Percentiles rank a stretch among this genome's conserved stretches.
phyloP scores from a whole-genome alignment of 2,888 invertebrate genomes.

The Allacma fusca region DNA sequence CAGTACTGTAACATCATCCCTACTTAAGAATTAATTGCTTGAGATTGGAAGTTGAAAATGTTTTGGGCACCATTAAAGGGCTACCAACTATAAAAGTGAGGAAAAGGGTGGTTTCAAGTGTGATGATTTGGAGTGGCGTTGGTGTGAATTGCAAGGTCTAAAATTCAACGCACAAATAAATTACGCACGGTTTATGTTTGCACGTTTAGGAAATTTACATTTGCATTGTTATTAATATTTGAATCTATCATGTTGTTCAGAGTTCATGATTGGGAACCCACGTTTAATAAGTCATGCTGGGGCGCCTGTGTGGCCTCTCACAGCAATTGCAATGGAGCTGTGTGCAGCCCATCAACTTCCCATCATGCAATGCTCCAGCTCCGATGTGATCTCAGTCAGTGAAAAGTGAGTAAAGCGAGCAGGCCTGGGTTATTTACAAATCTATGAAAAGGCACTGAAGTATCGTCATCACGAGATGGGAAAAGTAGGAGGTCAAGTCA shows the following conservation, averaged over 20 bases:
- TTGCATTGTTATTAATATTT: constrained; percentile 8
- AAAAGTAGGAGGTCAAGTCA: constrained; percentile 12
- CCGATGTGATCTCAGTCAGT: not conserved
- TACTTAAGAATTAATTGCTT: too few relatives aligned
- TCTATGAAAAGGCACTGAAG: not conserved
- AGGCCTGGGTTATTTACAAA: not conserved
- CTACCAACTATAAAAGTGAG: not conserved
- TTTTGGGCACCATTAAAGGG: too few relatives aligned
- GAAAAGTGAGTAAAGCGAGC: not conserved
- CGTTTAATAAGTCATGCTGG: constrained; percentile 13
- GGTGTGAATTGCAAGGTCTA: constrained; percentile 10
- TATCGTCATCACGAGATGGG: not conserved
- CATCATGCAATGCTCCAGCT: not conserved
- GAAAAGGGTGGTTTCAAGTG: not conserved
- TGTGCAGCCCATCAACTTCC: constrained; percentile 13
- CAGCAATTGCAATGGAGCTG: constrained; percentile 10
- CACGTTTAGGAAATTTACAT: constrained; percentile 12
- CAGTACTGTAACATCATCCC: too few relatives aligned
- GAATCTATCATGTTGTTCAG: not conserved
- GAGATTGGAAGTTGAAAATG: too few relatives aligned
- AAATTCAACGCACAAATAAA: constrained; percentile 7
- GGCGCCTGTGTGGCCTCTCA: constrained; percentile 11
- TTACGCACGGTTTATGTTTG: constrained; percentile 12
- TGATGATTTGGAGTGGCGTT: constrained; percentile 4
- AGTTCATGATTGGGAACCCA: constrained; percentile 14